Evolutionary conservation across 2,888 invertebrate genomes (phyloP).

Genomic region (Operophtera brumata): DNA sequence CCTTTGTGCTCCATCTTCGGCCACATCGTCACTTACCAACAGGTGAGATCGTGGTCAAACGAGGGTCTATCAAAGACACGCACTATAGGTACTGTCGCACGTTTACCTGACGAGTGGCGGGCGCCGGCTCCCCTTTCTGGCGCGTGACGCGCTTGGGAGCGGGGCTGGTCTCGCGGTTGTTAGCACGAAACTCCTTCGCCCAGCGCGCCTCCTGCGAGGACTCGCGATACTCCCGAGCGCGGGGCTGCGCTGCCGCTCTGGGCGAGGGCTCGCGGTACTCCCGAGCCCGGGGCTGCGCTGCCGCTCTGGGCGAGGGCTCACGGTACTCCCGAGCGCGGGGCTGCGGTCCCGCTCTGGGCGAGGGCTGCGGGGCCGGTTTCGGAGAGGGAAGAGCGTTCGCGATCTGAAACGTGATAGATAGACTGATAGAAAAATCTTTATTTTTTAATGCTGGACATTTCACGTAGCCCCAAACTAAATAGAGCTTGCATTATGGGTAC

Average conservation of each 20-base stretch:
- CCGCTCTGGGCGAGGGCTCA: neutral
- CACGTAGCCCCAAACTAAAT: too few relatives aligned
- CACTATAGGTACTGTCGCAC: too few relatives aligned
- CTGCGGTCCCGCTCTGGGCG: neutral
- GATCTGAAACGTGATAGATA: too few relatives aligned
- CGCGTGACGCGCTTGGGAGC: neutral
- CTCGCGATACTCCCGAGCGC: neutral
- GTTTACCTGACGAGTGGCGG: neutral
- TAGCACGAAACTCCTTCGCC: neutral
- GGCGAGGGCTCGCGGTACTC: neutral
- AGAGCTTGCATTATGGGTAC: too few relatives aligned
- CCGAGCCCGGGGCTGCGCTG: neutral
- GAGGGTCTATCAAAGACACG: too few relatives aligned
- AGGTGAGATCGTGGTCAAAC: too few relatives aligned
- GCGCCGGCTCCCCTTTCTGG: neutral
- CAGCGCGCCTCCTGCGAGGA: constrained; percentile 3
- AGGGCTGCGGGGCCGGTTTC: neutral
- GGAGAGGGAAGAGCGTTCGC: too few relatives aligned
- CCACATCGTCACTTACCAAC: too few relatives aligned
- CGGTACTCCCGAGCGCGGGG: neutral
- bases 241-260: neutral
- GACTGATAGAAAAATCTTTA: too few relatives aligned
- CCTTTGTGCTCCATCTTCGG: too few relatives aligned
- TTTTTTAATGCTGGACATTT: too few relatives aligned
- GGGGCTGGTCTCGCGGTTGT: neutral